phyloP scores from a whole-genome alignment of 2,888 invertebrate genomes.

The Pherbina coryleti region DNA sequence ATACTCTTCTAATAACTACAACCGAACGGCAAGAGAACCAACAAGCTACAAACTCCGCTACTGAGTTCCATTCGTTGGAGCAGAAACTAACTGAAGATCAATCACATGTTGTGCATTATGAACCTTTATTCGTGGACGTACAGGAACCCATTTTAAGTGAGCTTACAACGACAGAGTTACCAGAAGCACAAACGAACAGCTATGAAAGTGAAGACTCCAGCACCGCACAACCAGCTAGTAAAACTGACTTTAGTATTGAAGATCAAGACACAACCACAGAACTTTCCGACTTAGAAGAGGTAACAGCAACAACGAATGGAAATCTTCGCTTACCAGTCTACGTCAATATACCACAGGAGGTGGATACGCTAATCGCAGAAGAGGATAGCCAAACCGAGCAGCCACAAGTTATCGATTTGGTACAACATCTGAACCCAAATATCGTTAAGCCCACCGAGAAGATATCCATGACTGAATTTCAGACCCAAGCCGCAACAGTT shows the following conservation, averaged over 20 bases:
- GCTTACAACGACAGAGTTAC: slow-evolving; percentile 47
- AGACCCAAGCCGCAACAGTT: slow-evolving; percentile 67
- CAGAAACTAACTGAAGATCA: neutral
- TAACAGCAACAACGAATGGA: too few relatives aligned
- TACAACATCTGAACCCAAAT: slow-evolving; percentile 58
- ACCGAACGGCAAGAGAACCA: neutral
- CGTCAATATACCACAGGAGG: slow-evolving; percentile 45
- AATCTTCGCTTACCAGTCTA: slow-evolving; percentile 50
- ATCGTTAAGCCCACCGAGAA: slow-evolving; percentile 57
- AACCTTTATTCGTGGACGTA: slow-evolving; percentile 53
- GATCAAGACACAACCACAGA: too few relatives aligned
- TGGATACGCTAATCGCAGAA: slow-evolving; percentile 49
- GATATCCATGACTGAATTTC: slow-evolving; percentile 66
- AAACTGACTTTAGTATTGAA: neutral
- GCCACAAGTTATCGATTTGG: slow-evolving; percentile 57
- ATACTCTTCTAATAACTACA: neutral
- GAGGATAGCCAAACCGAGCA: slow-evolving; percentile 51
- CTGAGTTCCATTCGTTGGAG: too few relatives aligned
- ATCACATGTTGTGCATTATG: slow-evolving; percentile 44
- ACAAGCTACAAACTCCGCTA: too few relatives aligned
- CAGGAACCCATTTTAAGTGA: slow-evolving; percentile 53
- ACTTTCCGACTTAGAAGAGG: too few relatives aligned
- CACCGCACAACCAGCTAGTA: neutral
- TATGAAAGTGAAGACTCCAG: slow-evolving; percentile 40
- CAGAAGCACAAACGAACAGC: neutral